phyloP scores from a whole-genome alignment of 2,888 invertebrate genomes.

The Drosophila siamana region DNA sequence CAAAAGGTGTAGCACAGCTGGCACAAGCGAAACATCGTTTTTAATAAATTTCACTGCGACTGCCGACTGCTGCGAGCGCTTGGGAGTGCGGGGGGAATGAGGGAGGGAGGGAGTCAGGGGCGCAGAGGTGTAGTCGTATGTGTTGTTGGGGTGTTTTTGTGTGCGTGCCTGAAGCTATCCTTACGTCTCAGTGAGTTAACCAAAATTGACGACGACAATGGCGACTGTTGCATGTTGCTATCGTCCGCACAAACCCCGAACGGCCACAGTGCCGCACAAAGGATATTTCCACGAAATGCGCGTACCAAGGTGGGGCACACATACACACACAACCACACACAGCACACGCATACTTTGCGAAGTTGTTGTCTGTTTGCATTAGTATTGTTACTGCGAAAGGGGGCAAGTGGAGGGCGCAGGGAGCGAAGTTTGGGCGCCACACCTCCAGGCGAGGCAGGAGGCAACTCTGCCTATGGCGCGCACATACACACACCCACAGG shows the following conservation, averaged over 20 bases:
- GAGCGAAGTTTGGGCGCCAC: constrained; percentile 29
- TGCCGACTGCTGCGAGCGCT: constrained; percentile 1
- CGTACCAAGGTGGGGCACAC: constrained; percentile 49
- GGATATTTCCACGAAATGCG: constrained; percentile 57
- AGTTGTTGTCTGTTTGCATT: constrained; percentile 60
- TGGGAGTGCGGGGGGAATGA: neutral
- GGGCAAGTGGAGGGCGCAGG: neutral
- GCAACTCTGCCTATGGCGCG: constrained; percentile 16
- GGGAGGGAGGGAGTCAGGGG: neutral
- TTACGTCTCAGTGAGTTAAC: constrained; percentile 29
- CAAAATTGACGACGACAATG: constrained; percentile 35
- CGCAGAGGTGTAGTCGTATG: constrained; percentile 1
- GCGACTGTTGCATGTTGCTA: constrained; percentile 58
- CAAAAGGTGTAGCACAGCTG: constrained; percentile 17
- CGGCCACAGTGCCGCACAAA: constrained; percentile 43
- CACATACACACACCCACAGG: constrained; percentile 29
- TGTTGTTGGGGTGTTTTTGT: constrained; percentile 34
- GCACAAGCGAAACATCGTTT: constrained; percentile 38
- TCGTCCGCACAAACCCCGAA: constrained; percentile 33
- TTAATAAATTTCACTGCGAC: constrained; percentile 57
- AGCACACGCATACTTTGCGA: constrained; percentile 15
- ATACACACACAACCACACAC: too few species aligned
- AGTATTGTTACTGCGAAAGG: constrained; percentile 35
- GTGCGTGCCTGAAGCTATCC: constrained; percentile 38
- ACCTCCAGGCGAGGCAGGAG: constrained; percentile 14